A percentile compares a stretch with the other conserved stretches of the same genome.
Evolutionary conservation across 2,888 invertebrate species (phyloP).

Genomic region (Drosophila paranaensis): DNA sequence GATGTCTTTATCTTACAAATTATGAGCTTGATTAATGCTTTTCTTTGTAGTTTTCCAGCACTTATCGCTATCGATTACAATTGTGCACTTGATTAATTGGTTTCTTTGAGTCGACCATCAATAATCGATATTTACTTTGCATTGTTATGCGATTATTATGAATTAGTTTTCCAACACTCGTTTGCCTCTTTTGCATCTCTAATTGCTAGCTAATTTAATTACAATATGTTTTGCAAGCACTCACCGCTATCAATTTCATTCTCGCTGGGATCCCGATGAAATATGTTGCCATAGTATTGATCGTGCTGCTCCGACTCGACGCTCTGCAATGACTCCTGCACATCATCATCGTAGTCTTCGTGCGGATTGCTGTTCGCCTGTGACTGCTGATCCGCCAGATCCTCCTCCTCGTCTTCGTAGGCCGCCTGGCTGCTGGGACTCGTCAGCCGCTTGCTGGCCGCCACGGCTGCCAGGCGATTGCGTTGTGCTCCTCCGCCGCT

Average conservation of each 20-base stretch:
- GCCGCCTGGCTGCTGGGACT: slow-evolving; percentile 9
- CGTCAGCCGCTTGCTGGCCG: slow-evolving; percentile 48
- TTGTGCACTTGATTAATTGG: slow-evolving; percentile 12
- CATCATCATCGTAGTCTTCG: slow-evolving; percentile 77
- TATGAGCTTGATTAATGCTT: slow-evolving; percentile 38
- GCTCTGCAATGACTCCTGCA: slow-evolving; percentile 86
- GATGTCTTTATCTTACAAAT: slow-evolving; percentile 35
- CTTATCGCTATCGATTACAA: slow-evolving; percentile 37
- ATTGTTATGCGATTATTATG: background rate
- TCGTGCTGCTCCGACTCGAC: slow-evolving; percentile 90
- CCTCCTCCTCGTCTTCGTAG: slow-evolving; percentile 54
- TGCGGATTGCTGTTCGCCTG: slow-evolving; percentile 43
- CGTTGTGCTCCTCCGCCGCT: slow-evolving; percentile 59
- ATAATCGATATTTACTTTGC: slow-evolving; percentile 65
- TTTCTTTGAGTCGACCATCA: slow-evolving; percentile 1
- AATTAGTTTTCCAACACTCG: background rate
- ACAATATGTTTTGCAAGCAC: slow-evolving; percentile 30
- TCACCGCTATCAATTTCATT: slow-evolving; percentile 83
- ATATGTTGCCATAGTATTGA: slow-evolving; percentile 87
- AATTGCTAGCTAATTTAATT: slow-evolving; percentile 71
- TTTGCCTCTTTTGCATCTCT: slow-evolving; percentile 43
- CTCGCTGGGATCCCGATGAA: slow-evolving; percentile 82
- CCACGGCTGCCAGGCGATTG: slow-evolving; percentile 62
- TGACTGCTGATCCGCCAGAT: slow-evolving; percentile 45
- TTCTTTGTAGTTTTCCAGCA: background rate